Evolutionary conservation across 2,797 vertebrate species (phyloP).

Genomic region (Stomatorhinus walkeri): DNA sequence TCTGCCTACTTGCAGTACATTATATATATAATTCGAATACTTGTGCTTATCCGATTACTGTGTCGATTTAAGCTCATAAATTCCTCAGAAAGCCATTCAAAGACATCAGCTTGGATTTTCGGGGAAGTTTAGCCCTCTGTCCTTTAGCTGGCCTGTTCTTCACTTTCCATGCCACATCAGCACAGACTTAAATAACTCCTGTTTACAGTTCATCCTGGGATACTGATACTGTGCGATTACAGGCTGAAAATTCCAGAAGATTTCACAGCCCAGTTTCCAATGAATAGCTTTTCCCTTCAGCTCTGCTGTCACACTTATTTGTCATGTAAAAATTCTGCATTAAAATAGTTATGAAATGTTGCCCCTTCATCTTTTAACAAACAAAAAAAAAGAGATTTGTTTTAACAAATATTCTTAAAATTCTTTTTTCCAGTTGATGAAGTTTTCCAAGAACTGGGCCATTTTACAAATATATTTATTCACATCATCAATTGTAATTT

Average conservation of each 20-base stretch:
- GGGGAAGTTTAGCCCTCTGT: not conserved
- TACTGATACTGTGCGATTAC: not conserved
- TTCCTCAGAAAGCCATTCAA: not conserved
- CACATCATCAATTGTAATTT: not conserved
- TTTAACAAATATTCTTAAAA: not conserved
- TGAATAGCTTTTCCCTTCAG: not conserved
- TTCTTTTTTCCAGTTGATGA: not conserved
- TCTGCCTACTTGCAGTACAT: not conserved
- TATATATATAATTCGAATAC: not conserved
- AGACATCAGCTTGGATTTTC: not conserved
- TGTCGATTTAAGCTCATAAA: not conserved
- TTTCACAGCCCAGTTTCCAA: not conserved
- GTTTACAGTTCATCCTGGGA: not conserved
- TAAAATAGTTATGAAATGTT: not conserved
- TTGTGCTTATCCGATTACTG: not conserved
- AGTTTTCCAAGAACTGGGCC: not conserved
- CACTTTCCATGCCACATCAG: not conserved
- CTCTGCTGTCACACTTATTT: not conserved
- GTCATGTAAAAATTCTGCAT: not conserved
- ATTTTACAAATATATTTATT: not conserved
- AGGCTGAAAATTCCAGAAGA: not conserved
- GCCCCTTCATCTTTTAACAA: not conserved
- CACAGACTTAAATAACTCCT: slow-evolving; percentile 2
- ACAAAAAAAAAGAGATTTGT: not conserved
- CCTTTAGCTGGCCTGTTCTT: too few relatives aligned